Evolutionary conservation across 1,140 invertebrate species (phyloP).

Genomic region (Parasteatoda tepidariorum): DNA sequence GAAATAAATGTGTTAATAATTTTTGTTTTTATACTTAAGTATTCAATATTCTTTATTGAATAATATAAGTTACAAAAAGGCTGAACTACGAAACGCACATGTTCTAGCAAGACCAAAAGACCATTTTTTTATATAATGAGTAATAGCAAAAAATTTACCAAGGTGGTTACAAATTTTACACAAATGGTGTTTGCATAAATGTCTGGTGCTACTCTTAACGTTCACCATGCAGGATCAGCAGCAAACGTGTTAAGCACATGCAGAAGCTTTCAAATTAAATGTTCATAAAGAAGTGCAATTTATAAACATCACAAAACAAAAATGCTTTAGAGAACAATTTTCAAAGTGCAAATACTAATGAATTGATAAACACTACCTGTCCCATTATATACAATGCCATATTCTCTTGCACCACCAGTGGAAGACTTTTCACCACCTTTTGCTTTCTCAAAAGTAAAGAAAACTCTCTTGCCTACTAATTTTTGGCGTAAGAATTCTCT

Average conservation of each 20-base stretch:
- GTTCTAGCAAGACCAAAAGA: too few relatives aligned
- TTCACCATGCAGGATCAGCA: background rate
- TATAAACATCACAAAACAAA: background rate
- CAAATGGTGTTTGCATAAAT: background rate
- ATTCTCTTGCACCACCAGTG: conserved; percentile 77
- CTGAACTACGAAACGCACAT: too few relatives aligned
- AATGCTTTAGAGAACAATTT: background rate
- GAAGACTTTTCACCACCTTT: background rate
- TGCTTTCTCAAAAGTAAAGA: conserved; percentile 28
- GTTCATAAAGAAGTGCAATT: background rate
- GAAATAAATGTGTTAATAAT: too few relatives aligned
- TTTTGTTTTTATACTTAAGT: too few relatives aligned
- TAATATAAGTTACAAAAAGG: too few relatives aligned
- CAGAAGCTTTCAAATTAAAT: background rate
- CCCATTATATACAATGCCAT: conserved; percentile 87
- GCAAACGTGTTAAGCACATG: background rate
- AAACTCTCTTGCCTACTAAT: conserved; percentile 91
- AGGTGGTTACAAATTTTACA: too few relatives aligned
- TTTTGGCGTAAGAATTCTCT: conserved; percentile 97
- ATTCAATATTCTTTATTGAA: too few relatives aligned
- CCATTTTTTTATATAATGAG: too few relatives aligned
- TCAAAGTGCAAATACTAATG: background rate
- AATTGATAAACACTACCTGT: conserved; percentile 26
- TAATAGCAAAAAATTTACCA: too few relatives aligned
- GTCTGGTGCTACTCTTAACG: background rate